Evolutionary conservation across 2,797 vertebrate genomes (phyloP).

Genomic region (Trematomus bernacchii): DNA sequence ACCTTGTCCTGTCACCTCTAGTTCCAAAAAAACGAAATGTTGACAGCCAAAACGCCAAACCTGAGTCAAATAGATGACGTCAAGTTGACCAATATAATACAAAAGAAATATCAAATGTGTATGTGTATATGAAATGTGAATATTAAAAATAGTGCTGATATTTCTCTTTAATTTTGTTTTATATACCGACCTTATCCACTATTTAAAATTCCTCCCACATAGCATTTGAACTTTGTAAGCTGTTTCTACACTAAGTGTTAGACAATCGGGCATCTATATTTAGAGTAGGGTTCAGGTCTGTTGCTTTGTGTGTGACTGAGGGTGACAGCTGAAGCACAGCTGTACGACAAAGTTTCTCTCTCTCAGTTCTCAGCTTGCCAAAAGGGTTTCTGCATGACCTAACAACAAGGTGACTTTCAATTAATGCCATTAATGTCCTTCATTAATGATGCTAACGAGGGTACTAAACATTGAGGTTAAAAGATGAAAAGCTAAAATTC

Average conservation of each 20-base stretch:
- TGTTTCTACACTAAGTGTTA: constrained; percentile 28
- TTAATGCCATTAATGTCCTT: constrained; percentile 47
- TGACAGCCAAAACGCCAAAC: too few relatives aligned
- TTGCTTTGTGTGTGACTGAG: constrained; percentile 70
- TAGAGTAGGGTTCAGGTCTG: constrained; percentile 63
- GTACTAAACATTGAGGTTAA: constrained; percentile 40
- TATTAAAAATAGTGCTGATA: too few relatives aligned
- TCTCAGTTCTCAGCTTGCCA: constrained; percentile 29
- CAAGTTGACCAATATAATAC: too few relatives aligned
- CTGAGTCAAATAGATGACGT: too few relatives aligned
- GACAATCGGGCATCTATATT: constrained; percentile 69
- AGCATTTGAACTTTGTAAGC: constrained; percentile 34
- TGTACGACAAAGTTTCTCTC: constrained; percentile 33
- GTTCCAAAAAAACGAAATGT: too few relatives aligned
- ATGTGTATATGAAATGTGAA: not conserved
- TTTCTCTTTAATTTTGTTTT: too few relatives aligned
- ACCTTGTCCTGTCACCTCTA: too few relatives aligned
- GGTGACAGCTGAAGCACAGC: constrained; percentile 76
- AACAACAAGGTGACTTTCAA: constrained; percentile 68
- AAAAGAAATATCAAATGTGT: not conserved
- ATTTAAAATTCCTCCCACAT: constrained; percentile 6
- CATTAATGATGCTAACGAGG: constrained; percentile 60
- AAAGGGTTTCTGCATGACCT: constrained; percentile 38
- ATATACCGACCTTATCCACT: not conserved
- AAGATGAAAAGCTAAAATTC: constrained; percentile 52